These are phyloP conservation scores for Gallirallus australis DNA, from an alignment of 2,797 vertebrate species.

Conservation along the genomic window DNA sequence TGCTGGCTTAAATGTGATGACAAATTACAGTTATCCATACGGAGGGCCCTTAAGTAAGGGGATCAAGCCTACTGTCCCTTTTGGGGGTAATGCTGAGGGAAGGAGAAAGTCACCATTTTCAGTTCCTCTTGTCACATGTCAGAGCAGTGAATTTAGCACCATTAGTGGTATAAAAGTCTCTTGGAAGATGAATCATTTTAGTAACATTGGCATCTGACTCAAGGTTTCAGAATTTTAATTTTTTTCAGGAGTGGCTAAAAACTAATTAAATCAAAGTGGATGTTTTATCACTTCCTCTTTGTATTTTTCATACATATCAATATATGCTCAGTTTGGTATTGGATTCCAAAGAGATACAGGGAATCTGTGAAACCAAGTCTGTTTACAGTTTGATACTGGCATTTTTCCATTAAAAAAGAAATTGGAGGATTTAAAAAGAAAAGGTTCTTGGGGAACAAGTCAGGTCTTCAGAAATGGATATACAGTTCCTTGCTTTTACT, in stretches of 20 bases:
- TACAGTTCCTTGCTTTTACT: not conserved
- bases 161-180: not conserved
- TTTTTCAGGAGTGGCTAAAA: not conserved
- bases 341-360: not conserved
- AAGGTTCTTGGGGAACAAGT: not conserved
- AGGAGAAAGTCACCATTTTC: not conserved
- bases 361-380: slow-evolving; percentile 7
- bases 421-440: not conserved
- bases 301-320: not conserved
- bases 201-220: not conserved
- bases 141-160: not conserved
- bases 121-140: not conserved
- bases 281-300: slow-evolving; percentile 11
- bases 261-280: not conserved
- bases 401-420: slow-evolving; percentile 17
- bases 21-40: not conserved
- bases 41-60: not conserved
- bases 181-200: not conserved
- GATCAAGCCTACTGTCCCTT: not conserved
- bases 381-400: slow-evolving; percentile 2
- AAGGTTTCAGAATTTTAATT: not conserved
- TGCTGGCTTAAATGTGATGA: not conserved
- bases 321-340: not conserved
- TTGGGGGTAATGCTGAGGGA: not conserved
- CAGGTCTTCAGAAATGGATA: not conserved